Conservation (phyloP, 1,140 invertebrate genomes). For the Plodia interpunctella region DNA sequence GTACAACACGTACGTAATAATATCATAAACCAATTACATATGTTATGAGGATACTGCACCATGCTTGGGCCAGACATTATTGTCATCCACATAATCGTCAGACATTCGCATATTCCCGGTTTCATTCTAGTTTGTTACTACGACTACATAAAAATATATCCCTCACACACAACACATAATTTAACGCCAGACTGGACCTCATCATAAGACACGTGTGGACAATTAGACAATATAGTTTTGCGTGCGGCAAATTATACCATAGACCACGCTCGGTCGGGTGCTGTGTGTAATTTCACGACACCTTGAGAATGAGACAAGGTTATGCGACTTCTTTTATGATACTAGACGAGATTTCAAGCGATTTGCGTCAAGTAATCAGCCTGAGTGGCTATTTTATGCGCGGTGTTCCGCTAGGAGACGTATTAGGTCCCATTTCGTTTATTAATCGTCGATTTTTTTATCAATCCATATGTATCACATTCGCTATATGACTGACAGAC, state of each 20-base stretch:
- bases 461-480: background rate
- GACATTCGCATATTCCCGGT: no score
- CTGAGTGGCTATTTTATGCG: background rate
- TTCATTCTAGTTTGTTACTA: no score
- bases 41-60: no score
- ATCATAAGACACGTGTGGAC: slow-evolving; percentile 6
- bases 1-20: no score
- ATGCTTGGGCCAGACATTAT: no score
- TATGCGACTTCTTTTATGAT: slow-evolving; percentile 5
- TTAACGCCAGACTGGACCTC: background rate
- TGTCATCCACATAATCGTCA: no score
- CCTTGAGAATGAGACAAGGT: slow-evolving; percentile 24
- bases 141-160: background rate
- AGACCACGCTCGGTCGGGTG: slow-evolving; percentile 6
- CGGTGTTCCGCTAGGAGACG: background rate
- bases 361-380: background rate
- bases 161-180: background rate
- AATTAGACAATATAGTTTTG: slow-evolving; percentile 13
- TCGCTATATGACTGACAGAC: no score
- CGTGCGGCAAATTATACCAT: slow-evolving; percentile 18
- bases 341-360: background rate
- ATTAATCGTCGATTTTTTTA: background rate
- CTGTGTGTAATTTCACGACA: slow-evolving; percentile 19
- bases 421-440: background rate
- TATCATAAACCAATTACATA: no score